Conservation (phyloP, 1,140 invertebrate species). For the Heliconius hewitsoni region DNA sequence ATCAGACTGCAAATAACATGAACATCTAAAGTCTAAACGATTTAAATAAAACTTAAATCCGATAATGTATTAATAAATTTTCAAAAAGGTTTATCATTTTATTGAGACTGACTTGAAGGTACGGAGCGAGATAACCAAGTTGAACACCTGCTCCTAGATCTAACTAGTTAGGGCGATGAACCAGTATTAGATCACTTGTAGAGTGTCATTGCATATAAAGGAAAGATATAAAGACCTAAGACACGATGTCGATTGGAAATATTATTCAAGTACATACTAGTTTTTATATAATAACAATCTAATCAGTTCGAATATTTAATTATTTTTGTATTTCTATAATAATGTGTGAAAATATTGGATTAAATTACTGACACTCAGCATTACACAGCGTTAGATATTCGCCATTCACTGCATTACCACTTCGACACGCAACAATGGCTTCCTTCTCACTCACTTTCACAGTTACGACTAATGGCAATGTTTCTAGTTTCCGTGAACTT, state of each 20-base stretch:
- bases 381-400: slow-evolving; percentile 38
- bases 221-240: slow-evolving; percentile 17
- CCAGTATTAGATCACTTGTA: slow-evolving; percentile 32
- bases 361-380: slow-evolving; percentile 31
- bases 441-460: slow-evolving; percentile 71
- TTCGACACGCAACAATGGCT: slow-evolving; percentile 64
- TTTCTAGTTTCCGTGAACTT: slow-evolving; percentile 53
- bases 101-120: slow-evolving; percentile 6
- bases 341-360: slow-evolving; percentile 2
- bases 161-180: slow-evolving; percentile 43
- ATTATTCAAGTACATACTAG: background rate
- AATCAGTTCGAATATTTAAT: background rate
- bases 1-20: background rate
- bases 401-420: slow-evolving; percentile 41
- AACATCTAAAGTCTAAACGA: slow-evolving; percentile 5
- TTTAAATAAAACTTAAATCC: background rate
- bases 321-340: background rate
- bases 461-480: slow-evolving; percentile 50
- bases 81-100: slow-evolving; percentile 12
- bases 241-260: background rate
- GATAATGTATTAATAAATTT: background rate
- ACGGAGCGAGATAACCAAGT: slow-evolving; percentile 29
- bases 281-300: background rate
- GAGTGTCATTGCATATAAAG: slow-evolving; percentile 12
- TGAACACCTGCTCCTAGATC: slow-evolving; percentile 42